These are phyloP conservation scores for Axinella damicornis DNA, from an alignment of 37 sponge, comb jelly and placozoan genomes.

Conservation along the genomic window DNA sequence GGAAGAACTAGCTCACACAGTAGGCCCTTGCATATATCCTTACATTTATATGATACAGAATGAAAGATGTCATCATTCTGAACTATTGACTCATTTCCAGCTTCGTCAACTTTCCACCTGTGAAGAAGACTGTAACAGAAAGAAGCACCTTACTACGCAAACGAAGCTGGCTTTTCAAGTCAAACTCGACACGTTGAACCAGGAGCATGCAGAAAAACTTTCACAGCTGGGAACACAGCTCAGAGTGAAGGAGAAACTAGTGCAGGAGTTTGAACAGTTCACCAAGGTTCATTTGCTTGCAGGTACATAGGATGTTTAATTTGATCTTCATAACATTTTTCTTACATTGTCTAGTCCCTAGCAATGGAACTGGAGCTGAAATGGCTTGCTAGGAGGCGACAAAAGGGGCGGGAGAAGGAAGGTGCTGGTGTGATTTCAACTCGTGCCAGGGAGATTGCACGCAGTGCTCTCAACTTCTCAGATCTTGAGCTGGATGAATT, in stretches of 20 bases:
- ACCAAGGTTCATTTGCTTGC: not conserved
- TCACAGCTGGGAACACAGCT: not conserved
- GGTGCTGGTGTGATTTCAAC: not conserved
- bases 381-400: not conserved
- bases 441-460: slow-evolving; percentile 50
- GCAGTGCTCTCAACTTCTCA: slow-evolving; percentile 41
- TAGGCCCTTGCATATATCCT: not conserved
- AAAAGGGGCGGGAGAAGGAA: no score
- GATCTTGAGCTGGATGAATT: slow-evolving; percentile 48
- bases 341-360: not conserved
- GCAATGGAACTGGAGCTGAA: not conserved
- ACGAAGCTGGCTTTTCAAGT: not conserved
- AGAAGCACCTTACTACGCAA: not conserved
- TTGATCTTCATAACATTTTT: not conserved
- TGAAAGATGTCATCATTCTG: no score
- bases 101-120: slow-evolving; percentile 3
- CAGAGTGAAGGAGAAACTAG: not conserved
- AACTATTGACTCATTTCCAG: not conserved
- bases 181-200: not conserved
- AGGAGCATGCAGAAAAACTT: not conserved
- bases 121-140: slow-evolving; percentile 14
- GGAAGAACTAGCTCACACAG: slow-evolving; percentile 11
- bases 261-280: not conserved
- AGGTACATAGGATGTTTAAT: not conserved
- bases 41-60: not conserved